Evolutionary conservation across 1,140 invertebrate species (phyloP), one percentile per base, ranked within the genome.

Genomic region (Drosophila ercepeae): DNA sequence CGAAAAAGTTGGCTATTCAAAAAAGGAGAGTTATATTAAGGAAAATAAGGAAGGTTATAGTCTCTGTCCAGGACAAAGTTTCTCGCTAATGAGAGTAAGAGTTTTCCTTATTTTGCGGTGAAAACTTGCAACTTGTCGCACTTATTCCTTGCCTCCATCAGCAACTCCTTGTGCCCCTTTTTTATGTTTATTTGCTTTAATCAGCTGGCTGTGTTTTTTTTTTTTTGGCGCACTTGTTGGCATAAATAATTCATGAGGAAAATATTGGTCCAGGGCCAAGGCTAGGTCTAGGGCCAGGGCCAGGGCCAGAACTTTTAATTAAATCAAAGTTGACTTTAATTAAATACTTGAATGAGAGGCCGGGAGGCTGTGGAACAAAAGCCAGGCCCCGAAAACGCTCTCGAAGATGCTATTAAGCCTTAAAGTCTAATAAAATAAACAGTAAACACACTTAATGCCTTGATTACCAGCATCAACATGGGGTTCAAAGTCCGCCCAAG

Each of bases 351-450:
- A 60, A 14, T 41, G 59, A 60, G 16, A 57, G 25, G 13, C 29
- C 9, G 2, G 23, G n/a, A 4, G n/a, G 18, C 14, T 13, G 42
- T 1, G 5, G 23, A 78, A 75, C 70, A 84, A 78, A 76, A 46
- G 44, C 29, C 18, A 25, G 39, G 13, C 36, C 36, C 36, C 32
- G 8, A 64, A 58, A 65, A 32, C 48, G 57, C 57, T 61, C 45
- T 34, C 18, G 23, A 50, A 67, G 75, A 88, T 88, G 77, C 74
- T 78, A 75, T 88, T 88, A 82, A 88, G 82, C 82, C 82, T 88
- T 88, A 88, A 82, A 82, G 82, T 88, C 82, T 78, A 88, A 88
- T 82, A 82, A 88, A 88, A 88, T 88, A 88, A 82, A 88, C 82
- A 82, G 77, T 88, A 88, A 88, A 88, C 77, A 88, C 82, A 88